Evolutionary conservation across 1,140 invertebrate genomes (phyloP).

Genomic region (Nasonia giraulti): DNA sequence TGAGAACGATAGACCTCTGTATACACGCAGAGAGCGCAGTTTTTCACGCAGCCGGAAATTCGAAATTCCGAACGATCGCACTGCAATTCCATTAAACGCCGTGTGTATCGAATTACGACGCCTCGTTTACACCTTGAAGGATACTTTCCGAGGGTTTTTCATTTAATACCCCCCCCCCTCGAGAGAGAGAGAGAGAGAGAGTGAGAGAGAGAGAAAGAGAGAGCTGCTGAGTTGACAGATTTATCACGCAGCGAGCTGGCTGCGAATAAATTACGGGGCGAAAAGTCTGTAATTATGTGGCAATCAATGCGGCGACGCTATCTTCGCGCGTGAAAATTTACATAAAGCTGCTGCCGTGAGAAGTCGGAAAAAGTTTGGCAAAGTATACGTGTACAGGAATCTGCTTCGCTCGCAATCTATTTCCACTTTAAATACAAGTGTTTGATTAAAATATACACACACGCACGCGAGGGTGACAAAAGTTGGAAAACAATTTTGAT

Average conservation of each 20-base stretch:
- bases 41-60: no score
- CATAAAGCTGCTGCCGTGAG: neutral
- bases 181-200: no score
- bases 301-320: neutral
- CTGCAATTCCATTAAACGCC: no score
- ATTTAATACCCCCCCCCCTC: neutral
- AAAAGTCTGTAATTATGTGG: slow-evolving; percentile 31
- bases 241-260: neutral
- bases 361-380: neutral
- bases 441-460: neutral
- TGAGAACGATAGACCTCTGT: no score
- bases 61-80: no score
- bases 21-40: no score
- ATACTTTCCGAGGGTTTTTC: neutral
- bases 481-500: slow-evolving; percentile 16
- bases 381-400: neutral
- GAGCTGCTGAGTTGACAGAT: neutral
- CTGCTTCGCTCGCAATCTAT: neutral
- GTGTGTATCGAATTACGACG: no score
- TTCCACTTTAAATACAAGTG: neutral
- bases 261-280: neutral
- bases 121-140: no score
- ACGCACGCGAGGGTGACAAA: neutral
- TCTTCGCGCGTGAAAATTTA: neutral
- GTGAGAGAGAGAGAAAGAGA: no score